phyloP scores from a whole-genome alignment of 2,113 vertebrate species.

The Halcyon malimbica region DNA sequence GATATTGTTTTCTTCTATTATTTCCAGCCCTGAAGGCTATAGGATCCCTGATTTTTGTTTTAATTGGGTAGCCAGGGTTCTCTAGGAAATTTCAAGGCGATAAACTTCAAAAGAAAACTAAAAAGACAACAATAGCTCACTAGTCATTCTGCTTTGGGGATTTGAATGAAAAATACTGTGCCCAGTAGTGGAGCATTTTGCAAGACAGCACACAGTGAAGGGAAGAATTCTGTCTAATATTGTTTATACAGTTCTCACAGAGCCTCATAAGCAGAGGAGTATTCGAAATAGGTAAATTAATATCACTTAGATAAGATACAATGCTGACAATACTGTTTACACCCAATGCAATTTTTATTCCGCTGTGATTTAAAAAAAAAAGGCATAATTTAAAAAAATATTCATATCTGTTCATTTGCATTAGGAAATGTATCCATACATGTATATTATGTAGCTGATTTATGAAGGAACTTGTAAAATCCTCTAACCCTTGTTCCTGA shows the following conservation, averaged over 20 bases:
- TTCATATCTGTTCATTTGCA: not conserved
- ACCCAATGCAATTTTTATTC: not conserved
- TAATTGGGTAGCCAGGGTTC: not conserved
- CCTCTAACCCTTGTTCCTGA: not conserved
- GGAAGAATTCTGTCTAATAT: not conserved
- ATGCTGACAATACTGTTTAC: not conserved
- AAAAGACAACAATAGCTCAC: not conserved
- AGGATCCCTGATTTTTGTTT: not conserved
- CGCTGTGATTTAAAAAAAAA: not conserved
- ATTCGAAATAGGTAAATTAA: not conserved
- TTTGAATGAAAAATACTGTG: not conserved
- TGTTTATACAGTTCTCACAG: not conserved
- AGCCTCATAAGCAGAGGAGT: not conserved
- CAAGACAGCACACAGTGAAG: not conserved
- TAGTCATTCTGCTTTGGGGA: not conserved
- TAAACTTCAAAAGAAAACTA: not conserved
- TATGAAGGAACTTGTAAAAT: not conserved
- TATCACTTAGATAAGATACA: not conserved
- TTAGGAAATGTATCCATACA: not conserved
- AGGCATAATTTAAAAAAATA: not conserved
- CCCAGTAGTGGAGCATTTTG: not conserved
- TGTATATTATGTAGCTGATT: not conserved
- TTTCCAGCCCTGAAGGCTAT: not conserved
- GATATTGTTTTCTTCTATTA: not conserved
- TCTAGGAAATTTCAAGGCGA: not conserved